These are phyloP conservation scores for Drosophila antonietae DNA, from an alignment of 2,888 invertebrate species.

Conservation along the genomic window DNA sequence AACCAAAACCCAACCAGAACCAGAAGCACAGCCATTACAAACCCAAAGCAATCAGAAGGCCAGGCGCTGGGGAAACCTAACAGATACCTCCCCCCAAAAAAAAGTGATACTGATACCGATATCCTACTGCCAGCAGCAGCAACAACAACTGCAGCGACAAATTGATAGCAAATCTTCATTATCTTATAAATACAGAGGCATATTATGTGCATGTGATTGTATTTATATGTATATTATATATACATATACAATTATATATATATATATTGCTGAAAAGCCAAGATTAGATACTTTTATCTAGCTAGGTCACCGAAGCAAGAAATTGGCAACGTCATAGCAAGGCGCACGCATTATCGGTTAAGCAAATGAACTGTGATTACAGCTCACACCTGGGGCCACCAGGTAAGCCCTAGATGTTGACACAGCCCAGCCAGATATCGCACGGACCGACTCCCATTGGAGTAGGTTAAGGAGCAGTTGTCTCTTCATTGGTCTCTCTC, in stretches of 20 bases:
- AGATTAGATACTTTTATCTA: constrained; percentile 84
- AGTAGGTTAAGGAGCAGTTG: constrained; percentile 68
- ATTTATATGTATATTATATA: constrained; percentile 14
- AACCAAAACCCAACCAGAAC: constrained; percentile 27
- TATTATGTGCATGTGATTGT: constrained; percentile 59
- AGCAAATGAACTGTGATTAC: constrained; percentile 62
- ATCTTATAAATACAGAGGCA: constrained; percentile 78
- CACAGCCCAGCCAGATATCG: constrained; percentile 49
- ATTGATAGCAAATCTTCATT: constrained; percentile 84
- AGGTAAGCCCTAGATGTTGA: constrained; percentile 53
- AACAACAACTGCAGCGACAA: constrained; percentile 47
- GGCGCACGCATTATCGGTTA: constrained; percentile 68
- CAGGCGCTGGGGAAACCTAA: constrained; percentile 44
- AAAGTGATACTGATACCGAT: constrained; percentile 70
- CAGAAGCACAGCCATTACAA: constrained; percentile 39
- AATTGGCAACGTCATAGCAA: constrained; percentile 70
- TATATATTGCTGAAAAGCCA: constrained; percentile 75
- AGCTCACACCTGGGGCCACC: constrained; percentile 17
- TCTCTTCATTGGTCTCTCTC: constrained; percentile 1
- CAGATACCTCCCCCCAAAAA: constrained; percentile 65
- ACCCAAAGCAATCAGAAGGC: constrained; percentile 23
- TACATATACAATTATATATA: background rate
- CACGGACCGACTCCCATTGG: constrained; percentile 46
- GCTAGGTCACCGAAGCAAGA: constrained; percentile 76
- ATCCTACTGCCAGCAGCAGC: constrained; percentile 62